Base-by-base conservation (phyloP, 1,140 invertebrate species). In the Drosophila nigromelanica region DNA sequence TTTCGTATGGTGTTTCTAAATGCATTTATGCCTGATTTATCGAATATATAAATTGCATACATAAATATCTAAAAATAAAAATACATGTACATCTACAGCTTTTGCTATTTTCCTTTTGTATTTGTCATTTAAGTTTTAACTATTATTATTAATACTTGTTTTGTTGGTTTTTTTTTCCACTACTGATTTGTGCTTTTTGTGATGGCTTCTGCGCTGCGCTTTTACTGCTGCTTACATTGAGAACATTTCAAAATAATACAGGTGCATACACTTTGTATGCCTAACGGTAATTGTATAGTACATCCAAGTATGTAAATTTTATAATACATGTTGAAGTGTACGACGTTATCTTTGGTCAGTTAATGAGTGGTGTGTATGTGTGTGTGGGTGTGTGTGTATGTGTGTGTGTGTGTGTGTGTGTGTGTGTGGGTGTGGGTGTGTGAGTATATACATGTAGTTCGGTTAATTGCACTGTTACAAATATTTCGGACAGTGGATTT, bases 131-230 rank as follows among this genome's bases (percentile, higher is more conserved):
- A 47, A 39, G 40, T 56, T 66, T 50, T 55, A 35, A 55, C 76
- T 79, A 79, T 70, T 61, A 56, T 43, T 76, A 42, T 60, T 61
- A 56, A 48, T 71, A 79, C 37, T 69, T 48, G 21, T 58, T 63
- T 63, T 45, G 14, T 48, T 48, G 12, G 42, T 35, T 43, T 63
- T 64, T 47, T 39, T 37, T 74, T 70, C 47, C 69, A 62, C 78
- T 87, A 87, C 80, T 82, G 78, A 89, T 87, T 87, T 87, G 82
- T 87, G 82, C 82, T 87, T 79, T 86, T 73, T 48, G 78, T 82
- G 83, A 89, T 89, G 83, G 81, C 83, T 86, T 78, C 59, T 76
- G 81, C 81, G 76, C 63, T 80, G 76, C 83, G 71, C 72, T 81
- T 71, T 73, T 47, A 56, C 42, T 58, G 72, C 60, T 68, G 82